Evolutionary conservation across 64 coral and sea anemone genomes (phyloP), one percentile per base, ranked within the genome.

Genomic region (Catalaphyllia jardinei): DNA sequence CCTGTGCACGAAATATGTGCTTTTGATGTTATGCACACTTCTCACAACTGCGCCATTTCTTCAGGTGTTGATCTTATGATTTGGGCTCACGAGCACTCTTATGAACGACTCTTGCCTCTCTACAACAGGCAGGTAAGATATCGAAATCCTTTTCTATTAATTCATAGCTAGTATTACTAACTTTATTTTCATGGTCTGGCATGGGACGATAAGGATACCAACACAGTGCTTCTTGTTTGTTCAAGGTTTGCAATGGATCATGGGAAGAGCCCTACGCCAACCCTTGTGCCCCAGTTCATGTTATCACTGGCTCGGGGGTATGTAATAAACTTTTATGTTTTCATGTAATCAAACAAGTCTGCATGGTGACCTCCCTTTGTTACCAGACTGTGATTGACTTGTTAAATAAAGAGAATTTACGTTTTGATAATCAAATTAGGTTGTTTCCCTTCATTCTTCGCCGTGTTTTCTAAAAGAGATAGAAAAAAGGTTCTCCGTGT

Each of bases 11-110:
- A 9, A 55, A 11, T 55, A 0, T 14, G 13, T 55, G 52, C 52
- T 14, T 55, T 8, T 14, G 52, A 55, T 9, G 52, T 14, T 55
- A 55, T 55, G 8, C 10, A 14, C 52, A 14, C 52, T 67, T 27
- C 61, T 51, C 81, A 30, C 35, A 19, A 22, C 13, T 29, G 80
- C 35, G 35, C 4, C 52, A 54, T 54, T 54, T 54, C 52, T 54
- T 54, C 33, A 98, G 96, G 96, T 72, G 96, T 98, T 76, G 96
- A 95, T 60, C 17, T 98, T 22, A 33, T 73, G 10, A 7, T 98
- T 0, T 95, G 93, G 96, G 96, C 96, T 22, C 96, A 98, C 75
- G 96, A 98, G 39, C 96, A 98, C 83, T 95, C 93, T 24, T 98
- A 93, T 39, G 96, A 98, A 57, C 82, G 96, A 35, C 79, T 98